Base-by-base conservation (phyloP, 2,113 vertebrate genomes). In the Myiopsitta monachus region DNA sequence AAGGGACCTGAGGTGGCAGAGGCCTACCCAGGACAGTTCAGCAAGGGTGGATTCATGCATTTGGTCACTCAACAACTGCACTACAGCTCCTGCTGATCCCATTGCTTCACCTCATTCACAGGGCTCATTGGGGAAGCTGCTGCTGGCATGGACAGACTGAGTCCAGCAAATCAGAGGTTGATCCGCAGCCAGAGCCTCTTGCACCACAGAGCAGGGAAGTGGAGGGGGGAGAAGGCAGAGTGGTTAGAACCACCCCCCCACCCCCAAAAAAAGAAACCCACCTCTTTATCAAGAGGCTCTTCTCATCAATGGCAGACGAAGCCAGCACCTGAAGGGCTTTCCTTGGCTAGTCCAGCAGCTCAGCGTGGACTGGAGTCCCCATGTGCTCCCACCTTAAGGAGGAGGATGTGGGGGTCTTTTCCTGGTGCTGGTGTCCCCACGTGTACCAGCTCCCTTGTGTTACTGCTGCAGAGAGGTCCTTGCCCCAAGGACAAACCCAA, bases 391-490 rank as follows among this genome's bases (percentile, higher is more conserved):
- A 7, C 31, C 49, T 62, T 52, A 61, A 76, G 46, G 30, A 73
- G 41, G 6, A 9, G 18, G 9, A 54, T 12, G 7, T 17, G 16
- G 28, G 30, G 21, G 10, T 49, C 22, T 81, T 30, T 55, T 54
- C 38, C 41, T 1, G 0, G 68, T 63, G 64, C 54, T 24, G 30
- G 14, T 47, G 23, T 61, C 41, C 33, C 36, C 47, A 51, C 6
- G 10, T 0, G 1, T 14, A 5, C 10, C 0, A 0, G 33, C 67
- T 83, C 41, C 51, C 70, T 47, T 14, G 70, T 27, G 33, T 61
- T 39, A 61, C 33, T 22, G 67, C 67, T 73, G 62, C 84, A 54
- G 82, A 36, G 55, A 92, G 66, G 62, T 68, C 62, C n/a, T 73
- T 41, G 41, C 41, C 46, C 77, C 72, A 76, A 90, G 82, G 94